Evolutionary conservation across 2,888 invertebrate species (phyloP).

Genomic region (Argyresthia albistria): DNA sequence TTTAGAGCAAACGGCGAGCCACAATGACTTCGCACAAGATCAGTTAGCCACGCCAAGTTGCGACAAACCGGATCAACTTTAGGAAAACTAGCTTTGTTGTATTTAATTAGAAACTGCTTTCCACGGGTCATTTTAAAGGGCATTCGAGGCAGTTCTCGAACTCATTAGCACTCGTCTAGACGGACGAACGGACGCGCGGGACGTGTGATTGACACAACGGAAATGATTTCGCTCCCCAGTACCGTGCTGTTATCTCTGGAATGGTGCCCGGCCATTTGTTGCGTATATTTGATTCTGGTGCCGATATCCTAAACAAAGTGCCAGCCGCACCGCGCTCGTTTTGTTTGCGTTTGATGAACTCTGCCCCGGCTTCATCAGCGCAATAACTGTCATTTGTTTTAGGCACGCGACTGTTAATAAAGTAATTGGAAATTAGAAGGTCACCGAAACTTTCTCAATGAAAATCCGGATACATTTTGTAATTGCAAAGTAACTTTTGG

Average conservation of each 20-base stretch:
- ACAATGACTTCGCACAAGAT: too few relatives aligned
- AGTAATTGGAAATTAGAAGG: background rate
- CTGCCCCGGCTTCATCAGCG: background rate
- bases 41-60: too few relatives aligned
- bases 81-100: too few relatives aligned
- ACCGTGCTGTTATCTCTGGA: constrained; percentile 46
- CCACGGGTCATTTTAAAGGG: constrained; percentile 22
- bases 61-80: too few relatives aligned
- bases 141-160: constrained; percentile 35
- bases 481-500: background rate
- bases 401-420: background rate
- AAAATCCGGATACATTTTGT: background rate
- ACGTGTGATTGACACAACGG: constrained; percentile 63
- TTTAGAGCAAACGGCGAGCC: too few relatives aligned
- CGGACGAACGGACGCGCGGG: constrained; percentile 33
- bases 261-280: constrained; percentile 43
- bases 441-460: background rate
- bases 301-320: constrained; percentile 10
- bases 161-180: constrained; percentile 56
- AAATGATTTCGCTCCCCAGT: constrained; percentile 58
- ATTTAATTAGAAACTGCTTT: constrained; percentile 1
- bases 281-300: constrained; percentile 38
- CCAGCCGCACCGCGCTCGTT: background rate
- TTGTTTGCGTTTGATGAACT: background rate
- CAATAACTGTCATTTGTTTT: background rate